Conservation (phyloP, 2,797 vertebrate species). For the Tiaroga cobitis region DNA sequence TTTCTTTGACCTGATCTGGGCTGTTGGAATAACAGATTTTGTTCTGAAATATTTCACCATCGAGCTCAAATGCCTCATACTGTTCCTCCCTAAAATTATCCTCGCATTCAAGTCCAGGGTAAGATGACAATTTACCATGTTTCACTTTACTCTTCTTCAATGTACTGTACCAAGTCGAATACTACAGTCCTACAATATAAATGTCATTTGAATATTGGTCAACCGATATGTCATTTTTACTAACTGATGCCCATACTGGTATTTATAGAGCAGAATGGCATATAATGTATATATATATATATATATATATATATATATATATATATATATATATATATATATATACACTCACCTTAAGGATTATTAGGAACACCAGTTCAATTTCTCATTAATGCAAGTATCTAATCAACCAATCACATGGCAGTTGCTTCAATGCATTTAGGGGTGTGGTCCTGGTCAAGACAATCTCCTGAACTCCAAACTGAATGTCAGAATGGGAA, state of each 20-base stretch:
- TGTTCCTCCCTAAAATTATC: conserved; percentile 91
- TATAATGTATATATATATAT: no score
- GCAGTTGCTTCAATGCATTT: no score
- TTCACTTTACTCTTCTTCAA: background rate
- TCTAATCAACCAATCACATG: no score
- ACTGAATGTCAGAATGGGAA: no score
- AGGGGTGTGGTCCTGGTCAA: no score
- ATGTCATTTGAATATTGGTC: background rate
- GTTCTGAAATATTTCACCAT: conserved; percentile 96
- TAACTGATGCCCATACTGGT: background rate
- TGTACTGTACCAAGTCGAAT: background rate
- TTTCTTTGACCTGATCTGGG: conserved; percentile 97
- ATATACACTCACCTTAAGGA: no score
- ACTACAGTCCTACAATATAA: background rate
- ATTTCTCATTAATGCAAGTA: no score
- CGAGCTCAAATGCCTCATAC: conserved; percentile 88
- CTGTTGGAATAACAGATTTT: conserved; percentile 95
- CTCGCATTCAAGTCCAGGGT: conserved; percentile 96
- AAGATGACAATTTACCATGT: conserved; percentile 42
- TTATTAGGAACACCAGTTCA: no score
- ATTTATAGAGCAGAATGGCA: background rate
- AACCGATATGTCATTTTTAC: background rate
- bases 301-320: no score
- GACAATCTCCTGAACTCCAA: no score
- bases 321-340: no score